phyloP scores from a whole-genome alignment of 2,113 vertebrate genomes.

The rabbit (Oryctolagus cuniculus) region DNA sequence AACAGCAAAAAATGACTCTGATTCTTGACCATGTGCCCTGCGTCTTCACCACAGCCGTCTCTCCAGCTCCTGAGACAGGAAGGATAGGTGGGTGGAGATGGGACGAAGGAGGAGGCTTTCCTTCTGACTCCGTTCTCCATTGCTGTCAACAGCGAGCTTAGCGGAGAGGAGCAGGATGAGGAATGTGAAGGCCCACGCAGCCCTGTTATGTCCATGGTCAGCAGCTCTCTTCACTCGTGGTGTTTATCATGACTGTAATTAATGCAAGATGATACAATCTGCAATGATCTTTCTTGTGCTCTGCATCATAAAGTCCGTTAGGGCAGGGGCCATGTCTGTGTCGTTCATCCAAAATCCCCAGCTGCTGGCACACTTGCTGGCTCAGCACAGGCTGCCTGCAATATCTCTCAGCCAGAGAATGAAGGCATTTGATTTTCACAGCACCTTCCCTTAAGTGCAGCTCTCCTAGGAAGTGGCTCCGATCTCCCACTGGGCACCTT shows the following conservation, averaged over 20 bases:
- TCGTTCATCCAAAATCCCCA: not conserved
- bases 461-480: not conserved
- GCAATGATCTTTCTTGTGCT: not conserved
- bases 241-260: not conserved
- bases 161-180: not conserved
- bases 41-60: not conserved
- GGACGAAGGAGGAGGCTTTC: not conserved
- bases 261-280: not conserved
- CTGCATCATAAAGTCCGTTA: not conserved
- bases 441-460: not conserved
- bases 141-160: not conserved
- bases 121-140: not conserved
- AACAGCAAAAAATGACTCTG: not conserved
- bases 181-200: not conserved
- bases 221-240: not conserved
- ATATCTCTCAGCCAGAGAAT: not conserved
- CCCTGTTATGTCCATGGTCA: not conserved
- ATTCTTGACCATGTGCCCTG: not conserved
- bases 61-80: not conserved
- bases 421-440: not conserved
- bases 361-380: not conserved
- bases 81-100: fast-evolving
- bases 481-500: not conserved
- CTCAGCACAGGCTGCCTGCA: not conserved
- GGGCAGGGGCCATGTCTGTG: not conserved